Evolutionary conservation across 2,113 vertebrate species (phyloP).

Genomic region (Puntigrus tetrazona): DNA sequence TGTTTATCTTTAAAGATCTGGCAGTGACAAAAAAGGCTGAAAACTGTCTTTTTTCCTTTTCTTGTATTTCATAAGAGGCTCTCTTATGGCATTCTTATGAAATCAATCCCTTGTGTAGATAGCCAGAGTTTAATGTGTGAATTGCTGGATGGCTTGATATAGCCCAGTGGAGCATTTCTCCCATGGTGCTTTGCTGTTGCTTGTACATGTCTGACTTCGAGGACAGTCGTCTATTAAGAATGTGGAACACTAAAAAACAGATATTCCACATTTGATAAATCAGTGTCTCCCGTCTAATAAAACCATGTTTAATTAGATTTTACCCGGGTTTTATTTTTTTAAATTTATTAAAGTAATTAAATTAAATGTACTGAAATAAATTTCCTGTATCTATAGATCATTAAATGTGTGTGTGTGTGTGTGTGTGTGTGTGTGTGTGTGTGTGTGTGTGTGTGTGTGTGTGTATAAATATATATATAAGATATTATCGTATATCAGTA

Average conservation of each 20-base stretch:
- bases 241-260: not conserved
- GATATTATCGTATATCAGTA: too few species aligned
- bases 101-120: constrained; percentile 29
- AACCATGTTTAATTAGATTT: not conserved
- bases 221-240: not conserved
- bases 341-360: too few species aligned
- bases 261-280: constrained; percentile 14
- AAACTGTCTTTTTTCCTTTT: constrained; percentile 51
- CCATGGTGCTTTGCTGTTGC: constrained; percentile 34
- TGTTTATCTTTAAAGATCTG: constrained; percentile 60
- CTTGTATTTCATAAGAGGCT: constrained; percentile 64
- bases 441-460: too few species aligned
- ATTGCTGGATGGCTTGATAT: constrained; percentile 32
- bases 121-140: constrained; percentile 36
- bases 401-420: too few species aligned
- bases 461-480: too few species aligned
- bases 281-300: not conserved
- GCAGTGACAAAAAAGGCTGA: constrained; percentile 34
- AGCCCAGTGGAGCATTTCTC: constrained; percentile 17
- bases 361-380: too few species aligned
- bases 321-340: too few species aligned
- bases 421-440: too few species aligned
- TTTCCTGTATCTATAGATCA: too few species aligned
- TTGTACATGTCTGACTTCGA: constrained; percentile 38
- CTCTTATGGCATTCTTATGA: constrained; percentile 68